These are phyloP conservation scores for Rallus limicola DNA, from an alignment of 2,113 vertebrate species.

Conservation along the genomic window DNA sequence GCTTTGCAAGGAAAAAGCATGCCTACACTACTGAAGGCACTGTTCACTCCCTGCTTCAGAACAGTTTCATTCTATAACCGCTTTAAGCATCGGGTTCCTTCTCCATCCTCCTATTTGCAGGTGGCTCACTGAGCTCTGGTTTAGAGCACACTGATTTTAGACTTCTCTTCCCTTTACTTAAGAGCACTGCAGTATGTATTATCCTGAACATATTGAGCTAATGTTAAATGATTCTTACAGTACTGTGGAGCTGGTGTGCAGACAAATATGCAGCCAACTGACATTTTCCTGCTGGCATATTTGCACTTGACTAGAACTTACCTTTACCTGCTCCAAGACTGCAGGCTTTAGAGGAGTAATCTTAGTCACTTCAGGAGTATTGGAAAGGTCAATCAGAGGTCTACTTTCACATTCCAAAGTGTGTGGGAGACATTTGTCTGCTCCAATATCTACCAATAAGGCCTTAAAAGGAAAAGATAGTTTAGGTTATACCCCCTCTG, in stretches of 20 bases:
- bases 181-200: background rate
- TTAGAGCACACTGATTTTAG: background rate
- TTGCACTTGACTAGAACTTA: slow-evolving; percentile 29
- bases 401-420: background rate
- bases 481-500: background rate
- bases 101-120: background rate
- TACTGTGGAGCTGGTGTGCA: background rate
- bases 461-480: slow-evolving; percentile 3
- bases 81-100: background rate
- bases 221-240: background rate
- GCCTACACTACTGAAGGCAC: background rate
- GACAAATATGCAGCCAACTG: background rate
- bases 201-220: background rate
- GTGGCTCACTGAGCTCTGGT: background rate
- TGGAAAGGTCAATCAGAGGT: slow-evolving; percentile 78
- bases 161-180: background rate
- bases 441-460: slow-evolving; percentile 61
- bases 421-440: background rate
- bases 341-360: slow-evolving; percentile 8
- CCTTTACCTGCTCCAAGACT: slow-evolving; percentile 68
- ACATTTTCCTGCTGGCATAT: background rate
- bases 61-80: background rate
- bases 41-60: background rate
- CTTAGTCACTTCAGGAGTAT: slow-evolving; percentile 70
- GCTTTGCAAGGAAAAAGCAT: background rate